Base-by-base conservation (phyloP, 30 jellyfish, hydroid and myxozoan species). In the Turritopsis dohrnii region DNA sequence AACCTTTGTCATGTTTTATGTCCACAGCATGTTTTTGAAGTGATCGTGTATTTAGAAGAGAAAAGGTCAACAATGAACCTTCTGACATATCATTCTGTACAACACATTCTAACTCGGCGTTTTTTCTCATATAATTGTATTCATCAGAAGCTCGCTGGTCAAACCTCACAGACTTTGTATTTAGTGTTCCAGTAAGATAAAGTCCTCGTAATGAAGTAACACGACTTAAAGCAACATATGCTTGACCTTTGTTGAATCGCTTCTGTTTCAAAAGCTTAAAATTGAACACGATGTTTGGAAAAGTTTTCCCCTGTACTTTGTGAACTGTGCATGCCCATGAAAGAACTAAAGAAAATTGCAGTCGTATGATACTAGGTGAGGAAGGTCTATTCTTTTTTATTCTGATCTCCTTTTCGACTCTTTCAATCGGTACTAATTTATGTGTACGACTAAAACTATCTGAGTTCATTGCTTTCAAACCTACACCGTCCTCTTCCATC, bases 301-400 rank as follows among this genome's bases (percentile, higher is more conserved):
- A 77, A 16, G 81, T 77, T 29, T 26, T 52, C 29, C 81, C 85
- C 23, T 77, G 85, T 17, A 77, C 85, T 77, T 77, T 77, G 29
- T 77, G 85, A 26, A 77, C 85, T 22, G 85, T 77, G 21, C 85
- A 77, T 13, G 85, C 85, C 85, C 85, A 77, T 17, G 85, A 52
- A 16, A 77, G 75, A 52, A 77, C 53, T 23, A 77, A 41, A 26
- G 85, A n/a, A 66, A 4, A 66, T 17, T 66, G 76, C 27, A 66
- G 76, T 66, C 76, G 27, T 66, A 3, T 66, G 76, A 66, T 66
- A 66, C 76, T 66, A 66, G 76, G 76, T 21, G 76, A 66, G 27
- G 76, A 66, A 21, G 29, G 29, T 21, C 76, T 41, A 41, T 41
- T 66, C 29, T 66, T 66, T 66, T 66, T 66, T 66, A 3, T 66